phyloP scores from a whole-genome alignment of 2,888 invertebrate species.

The Cephus runcator region DNA sequence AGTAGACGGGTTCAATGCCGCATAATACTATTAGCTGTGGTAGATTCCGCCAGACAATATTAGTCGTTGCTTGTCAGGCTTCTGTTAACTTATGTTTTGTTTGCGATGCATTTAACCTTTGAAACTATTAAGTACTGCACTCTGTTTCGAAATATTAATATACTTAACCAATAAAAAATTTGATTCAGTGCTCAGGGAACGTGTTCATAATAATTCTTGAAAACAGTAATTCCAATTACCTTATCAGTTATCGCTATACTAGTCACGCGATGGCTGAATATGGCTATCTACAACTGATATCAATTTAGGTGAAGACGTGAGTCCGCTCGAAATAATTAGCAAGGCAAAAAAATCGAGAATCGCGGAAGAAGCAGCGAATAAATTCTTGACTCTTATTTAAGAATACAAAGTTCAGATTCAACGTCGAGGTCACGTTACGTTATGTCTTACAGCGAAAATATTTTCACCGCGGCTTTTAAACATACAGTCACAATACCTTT shows the following conservation, averaged over 20 bases:
- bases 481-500: no score
- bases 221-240: background rate
- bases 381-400: background rate
- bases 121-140: slow-evolving; percentile 26
- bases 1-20: slow-evolving; percentile 17
- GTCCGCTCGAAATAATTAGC: background rate
- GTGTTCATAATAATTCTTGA: background rate
- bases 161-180: background rate
- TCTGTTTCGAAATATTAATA: background rate
- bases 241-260: background rate
- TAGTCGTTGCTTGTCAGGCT: slow-evolving; percentile 10
- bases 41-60: slow-evolving; percentile 4
- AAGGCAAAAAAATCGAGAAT: background rate
- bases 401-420: background rate
- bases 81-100: slow-evolving; percentile 15
- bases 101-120: slow-evolving; percentile 24
- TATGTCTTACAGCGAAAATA: background rate
- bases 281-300: background rate
- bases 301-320: background rate
- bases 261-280: background rate
- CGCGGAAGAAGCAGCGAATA: background rate
- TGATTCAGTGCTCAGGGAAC: background rate
- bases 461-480: no score
- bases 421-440: background rate
- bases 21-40: slow-evolving; percentile 22